Evolutionary conservation across 2,797 vertebrate species (phyloP), one percentile per base, ranked within the genome.

Genomic region (Eulemur coronatus): DNA sequence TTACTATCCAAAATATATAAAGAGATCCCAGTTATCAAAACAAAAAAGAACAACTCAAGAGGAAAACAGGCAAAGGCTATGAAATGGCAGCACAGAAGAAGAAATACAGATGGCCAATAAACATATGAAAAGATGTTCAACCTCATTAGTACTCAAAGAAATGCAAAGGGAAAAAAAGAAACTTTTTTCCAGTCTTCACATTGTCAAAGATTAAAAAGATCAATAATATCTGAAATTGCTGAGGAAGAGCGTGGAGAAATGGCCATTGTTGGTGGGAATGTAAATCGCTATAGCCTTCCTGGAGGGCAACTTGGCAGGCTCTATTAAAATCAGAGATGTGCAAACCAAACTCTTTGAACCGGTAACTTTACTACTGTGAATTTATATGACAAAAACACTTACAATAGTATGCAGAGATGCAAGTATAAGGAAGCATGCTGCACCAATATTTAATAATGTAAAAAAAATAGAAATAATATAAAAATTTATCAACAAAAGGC

Each of bases 151-250:
- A 70, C 52, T 85, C 35, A 88, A 85, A 46, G 43, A 92, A 55
- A 80, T 1, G 2, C 35, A 79, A 95, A 81, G 61, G 35, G 43
- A 84, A 92, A 28, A 84, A 92, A 22, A 5, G 7, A 86, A 11
- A 33, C 12, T 72, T 50, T 86, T 94, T 86, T 94, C 59, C 76
- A 90, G 30, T 12, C 48, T 72, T 84, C 43, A 92, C n/a, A 78
- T 57, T 89, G 61, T 85, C 72, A 91, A 78, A 95, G n/a, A 87
- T 89, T 80, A 59, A 86, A 95, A 95, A 85, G 41, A 59, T 46
- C 35, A 57, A 70, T 59, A 88, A 84, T 90, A 78, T 67, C 63
- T 69, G n/a, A 88, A 88, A 96, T 81, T 69, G 35, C 13, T 75
- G 26, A 96, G 41, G 35, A 95, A 95, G 20, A 78, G 33, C 33